phyloP scores from a whole-genome alignment of 2,797 vertebrate species.

The Rhabdomys pumilio region DNA sequence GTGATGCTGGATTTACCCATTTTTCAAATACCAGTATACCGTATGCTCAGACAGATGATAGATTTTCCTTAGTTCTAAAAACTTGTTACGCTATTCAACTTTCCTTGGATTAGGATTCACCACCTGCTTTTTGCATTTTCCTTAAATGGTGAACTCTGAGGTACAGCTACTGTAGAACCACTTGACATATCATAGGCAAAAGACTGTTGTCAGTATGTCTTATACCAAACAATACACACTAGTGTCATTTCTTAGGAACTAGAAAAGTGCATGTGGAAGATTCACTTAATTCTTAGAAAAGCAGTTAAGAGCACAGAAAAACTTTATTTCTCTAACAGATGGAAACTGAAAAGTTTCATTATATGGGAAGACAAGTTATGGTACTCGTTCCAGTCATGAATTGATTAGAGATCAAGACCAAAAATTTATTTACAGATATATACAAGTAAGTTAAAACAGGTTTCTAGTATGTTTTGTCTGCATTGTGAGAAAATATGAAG shows the following conservation, averaged over 20 bases:
- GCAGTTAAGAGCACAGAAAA: conserved; percentile 33
- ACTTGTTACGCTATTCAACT: conserved; percentile 67
- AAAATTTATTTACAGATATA: conserved; percentile 7
- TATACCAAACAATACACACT: conserved; percentile 66
- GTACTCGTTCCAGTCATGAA: conserved; percentile 62
- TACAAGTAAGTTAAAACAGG: conserved; percentile 44
- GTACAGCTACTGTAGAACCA: conserved; percentile 45
- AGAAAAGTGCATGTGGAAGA: not conserved
- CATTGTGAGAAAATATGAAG: conserved; percentile 35
- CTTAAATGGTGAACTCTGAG: conserved; percentile 66
- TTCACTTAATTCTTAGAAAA: conserved; percentile 42
- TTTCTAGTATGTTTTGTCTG: not conserved
- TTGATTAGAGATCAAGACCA: conserved; percentile 68
- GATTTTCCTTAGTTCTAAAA: conserved; percentile 70
- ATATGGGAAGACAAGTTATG: conserved; percentile 69
- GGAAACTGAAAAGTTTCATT: conserved; percentile 72
- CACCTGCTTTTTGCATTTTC: conserved; percentile 62
- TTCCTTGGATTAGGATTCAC: conserved; percentile 73
- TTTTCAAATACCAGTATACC: conserved; percentile 75
- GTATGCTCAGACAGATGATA: conserved; percentile 73
- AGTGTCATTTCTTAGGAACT: conserved; percentile 67
- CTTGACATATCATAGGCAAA: conserved; percentile 70
- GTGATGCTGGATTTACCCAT: conserved; percentile 65
- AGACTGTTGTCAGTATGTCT: conserved; percentile 70
- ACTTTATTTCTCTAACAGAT: conserved; percentile 69